Evolutionary conservation across 2,113 vertebrate genomes (phyloP), one percentile per base, ranked within the genome.

Genomic region (Trichechus manatus): DNA sequence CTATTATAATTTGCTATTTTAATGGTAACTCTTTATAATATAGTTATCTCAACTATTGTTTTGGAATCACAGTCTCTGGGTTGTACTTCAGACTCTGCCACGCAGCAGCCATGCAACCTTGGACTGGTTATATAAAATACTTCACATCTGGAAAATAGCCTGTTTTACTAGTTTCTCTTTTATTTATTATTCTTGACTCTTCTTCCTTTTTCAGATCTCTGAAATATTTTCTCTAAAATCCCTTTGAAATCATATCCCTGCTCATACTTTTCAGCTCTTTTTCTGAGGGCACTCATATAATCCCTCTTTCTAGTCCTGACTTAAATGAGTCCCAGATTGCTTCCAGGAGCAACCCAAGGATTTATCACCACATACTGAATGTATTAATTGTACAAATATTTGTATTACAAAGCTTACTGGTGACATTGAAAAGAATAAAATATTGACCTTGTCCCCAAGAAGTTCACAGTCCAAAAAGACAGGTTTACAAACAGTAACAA

Each of bases 201-300:
- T 53, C 29, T 20, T 81, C 19, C 31, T 64, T 64, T 36, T 79
- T 13, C 68, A 47, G 25, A 59, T 68, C 36, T 92, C 59, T 25
- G 36, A 66, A 88, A 36, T 83, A 74, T 82, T 92, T 92, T 33
- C 59, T 50, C 47, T 59, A 22, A 88, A 92, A 77, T 92, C 19
- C 31, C 25, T 68, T 95, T 27, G 29, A 59, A 83, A 82, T n/a
- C n/a, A 36, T 50, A 39, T 61, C 20, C 31, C 1, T 47, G 47
- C 19, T 88, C 9, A 33, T 9, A 25, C 2, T 31, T 33, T 61
- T 77, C 44, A 77, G 1, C 39, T 66, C 29, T 82, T 87, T 92
- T 36, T 47, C 84, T 95, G 17, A 33, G 75, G 56, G 77, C 50
- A 19, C 15, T 85, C 39, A 42, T 20, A 8, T 27, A 31, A 77